A percentile compares a stretch with the other conserved stretches of the same genome.
Conservation (phyloP, 1,140 invertebrate genomes). For the Formica exsecta region DNA sequence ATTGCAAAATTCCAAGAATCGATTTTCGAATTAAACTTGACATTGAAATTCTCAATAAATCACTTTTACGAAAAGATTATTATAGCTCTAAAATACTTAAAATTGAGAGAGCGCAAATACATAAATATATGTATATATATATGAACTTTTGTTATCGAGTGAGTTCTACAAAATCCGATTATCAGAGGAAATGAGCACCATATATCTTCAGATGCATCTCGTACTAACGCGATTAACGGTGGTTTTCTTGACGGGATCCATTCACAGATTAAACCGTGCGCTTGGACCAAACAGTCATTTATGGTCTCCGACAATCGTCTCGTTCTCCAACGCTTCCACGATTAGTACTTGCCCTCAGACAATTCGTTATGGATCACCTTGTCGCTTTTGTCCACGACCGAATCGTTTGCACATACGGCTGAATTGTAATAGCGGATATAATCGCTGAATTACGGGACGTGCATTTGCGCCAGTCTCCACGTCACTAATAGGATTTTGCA, state of each 20-base stretch:
- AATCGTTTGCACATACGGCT: not conserved
- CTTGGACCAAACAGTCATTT: conserved; percentile 22
- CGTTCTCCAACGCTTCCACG: not conserved
- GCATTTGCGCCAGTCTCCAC: not conserved
- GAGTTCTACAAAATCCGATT: not conserved
- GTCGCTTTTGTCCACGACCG: conserved; percentile 28
- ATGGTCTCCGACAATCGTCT: conserved; percentile 5
- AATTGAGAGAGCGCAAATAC: no score
- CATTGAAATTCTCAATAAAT: not conserved
- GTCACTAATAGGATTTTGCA: conserved; percentile 24
- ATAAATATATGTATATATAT: not conserved
- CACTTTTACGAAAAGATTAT: not conserved
- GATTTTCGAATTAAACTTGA: conserved; percentile 8
- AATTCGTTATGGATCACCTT: conserved; percentile 31
- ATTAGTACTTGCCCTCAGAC: not conserved
- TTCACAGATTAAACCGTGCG: conserved; percentile 1
- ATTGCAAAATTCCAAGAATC: not conserved
- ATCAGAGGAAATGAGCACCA: not conserved
- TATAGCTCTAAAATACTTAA: not conserved
- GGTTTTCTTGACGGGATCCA: conserved; percentile 1
- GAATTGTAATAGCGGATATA: conserved; percentile 45
- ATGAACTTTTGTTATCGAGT: not conserved
- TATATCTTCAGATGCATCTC: not conserved
- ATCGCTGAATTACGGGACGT: conserved; percentile 26
- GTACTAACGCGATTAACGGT: conserved; percentile 2